These are phyloP conservation scores for Liparis tanakae DNA, from an alignment of 2,797 vertebrate genomes.

Conservation along the genomic window DNA sequence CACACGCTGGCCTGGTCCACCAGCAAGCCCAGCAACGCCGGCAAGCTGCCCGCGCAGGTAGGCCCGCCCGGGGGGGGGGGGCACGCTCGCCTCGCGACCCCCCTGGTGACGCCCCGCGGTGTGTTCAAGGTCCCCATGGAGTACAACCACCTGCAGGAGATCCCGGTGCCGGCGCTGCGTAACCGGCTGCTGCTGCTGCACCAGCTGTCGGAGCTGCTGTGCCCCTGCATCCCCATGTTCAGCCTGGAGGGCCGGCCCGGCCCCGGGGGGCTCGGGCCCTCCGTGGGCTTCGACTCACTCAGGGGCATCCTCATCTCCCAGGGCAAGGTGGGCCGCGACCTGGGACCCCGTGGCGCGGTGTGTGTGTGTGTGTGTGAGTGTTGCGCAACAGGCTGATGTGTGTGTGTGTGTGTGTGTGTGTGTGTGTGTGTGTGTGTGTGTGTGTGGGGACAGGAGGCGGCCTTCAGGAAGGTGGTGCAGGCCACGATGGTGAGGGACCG, in stretches of 20 bases:
- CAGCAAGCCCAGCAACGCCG: conserved; percentile 97
- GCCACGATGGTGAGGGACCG: conserved; percentile 98
- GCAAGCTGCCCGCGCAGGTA: conserved; percentile 94
- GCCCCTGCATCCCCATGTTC: conserved; percentile 99
- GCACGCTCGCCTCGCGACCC: too few relatives aligned
- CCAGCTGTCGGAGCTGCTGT: conserved; percentile 98
- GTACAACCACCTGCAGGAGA: conserved; percentile 98
- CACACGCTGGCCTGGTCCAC: conserved; percentile 99
- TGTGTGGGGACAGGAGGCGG: conserved; percentile 88
- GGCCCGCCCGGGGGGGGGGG: neutral
- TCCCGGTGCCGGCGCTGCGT: conserved; percentile 91
- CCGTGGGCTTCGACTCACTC: conserved; percentile 93
- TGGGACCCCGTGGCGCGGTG: too few relatives aligned
- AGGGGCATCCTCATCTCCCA: conserved; percentile 97
- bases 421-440: neutral
- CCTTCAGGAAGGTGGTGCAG: conserved; percentile 99
- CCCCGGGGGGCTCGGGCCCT: conserved; percentile 92
- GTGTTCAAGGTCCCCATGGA: conserved; percentile 95
- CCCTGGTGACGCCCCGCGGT: neutral
- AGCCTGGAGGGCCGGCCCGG: conserved; percentile 95
- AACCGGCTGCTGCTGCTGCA: conserved; percentile 95
- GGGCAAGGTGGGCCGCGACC: conserved; percentile 89
- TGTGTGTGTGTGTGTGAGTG: too few relatives aligned
- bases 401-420: neutral
- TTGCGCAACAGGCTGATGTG: too few relatives aligned